phyloP scores from a whole-genome alignment of 1,140 invertebrate species.

The Cherax destructor region DNA sequence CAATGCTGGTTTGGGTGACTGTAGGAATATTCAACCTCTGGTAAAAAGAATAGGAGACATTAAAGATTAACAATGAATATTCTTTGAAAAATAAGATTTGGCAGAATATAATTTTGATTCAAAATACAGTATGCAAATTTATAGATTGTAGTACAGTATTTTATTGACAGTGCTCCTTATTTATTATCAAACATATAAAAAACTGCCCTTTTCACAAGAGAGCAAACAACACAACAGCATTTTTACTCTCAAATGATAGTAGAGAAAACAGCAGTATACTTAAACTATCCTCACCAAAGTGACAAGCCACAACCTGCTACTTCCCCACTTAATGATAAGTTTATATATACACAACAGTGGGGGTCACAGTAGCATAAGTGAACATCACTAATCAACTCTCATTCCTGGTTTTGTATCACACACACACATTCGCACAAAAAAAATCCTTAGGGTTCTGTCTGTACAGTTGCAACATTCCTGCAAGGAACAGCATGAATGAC shows the following conservation, averaged over 20 bases:
- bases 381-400: background rate
- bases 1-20: background rate
- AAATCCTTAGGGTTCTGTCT: constrained; percentile 7
- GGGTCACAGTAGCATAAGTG: constrained; percentile 4
- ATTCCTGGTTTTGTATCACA: background rate
- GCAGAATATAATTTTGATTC: constrained; percentile 11
- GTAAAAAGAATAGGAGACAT: background rate
- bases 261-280: constrained; percentile 18
- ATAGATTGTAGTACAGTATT: background rate
- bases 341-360: constrained; percentile 56
- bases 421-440: background rate
- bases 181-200: constrained; percentile 47
- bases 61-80: background rate
- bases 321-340: constrained; percentile 44
- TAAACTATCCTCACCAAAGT: constrained; percentile 45
- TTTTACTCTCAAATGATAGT: background rate
- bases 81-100: background rate
- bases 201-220: constrained; percentile 20
- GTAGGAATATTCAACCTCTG: constrained; percentile 16
- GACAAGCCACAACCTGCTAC: constrained; percentile 23
- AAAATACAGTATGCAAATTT: background rate
- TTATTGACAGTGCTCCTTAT: constrained; percentile 27
- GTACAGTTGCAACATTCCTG: constrained; percentile 42
- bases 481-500: constrained; percentile 28
- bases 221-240: constrained; percentile 6